Evolutionary conservation across 2,888 invertebrate genomes (phyloP), one percentile per base, ranked within the genome.

Genomic region (Morpho achilles): DNA sequence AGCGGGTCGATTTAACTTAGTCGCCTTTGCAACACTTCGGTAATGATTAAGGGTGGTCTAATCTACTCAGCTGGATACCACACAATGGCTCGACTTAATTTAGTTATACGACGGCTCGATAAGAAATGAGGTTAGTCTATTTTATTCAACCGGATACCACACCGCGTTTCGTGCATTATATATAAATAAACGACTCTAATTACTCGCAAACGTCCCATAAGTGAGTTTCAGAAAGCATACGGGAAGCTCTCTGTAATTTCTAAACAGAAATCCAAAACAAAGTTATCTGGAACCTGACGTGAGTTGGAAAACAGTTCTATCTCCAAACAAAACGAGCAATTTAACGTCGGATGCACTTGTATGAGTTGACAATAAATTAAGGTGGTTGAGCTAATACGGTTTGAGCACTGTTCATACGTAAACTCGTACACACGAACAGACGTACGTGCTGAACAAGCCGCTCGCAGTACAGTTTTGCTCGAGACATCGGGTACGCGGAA

Each of bases 291-390:
- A 40, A 43, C 16, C 23, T 45, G 46, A 50, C 40, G 39, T 52
- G 39, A 48, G 51, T 53, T 23, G 47, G 53, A 53, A 53, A 58
- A 53, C 57, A 58, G 54, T 48, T 32, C 43, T 8, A 3, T 47
- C 60, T 61, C 52, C 59, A 66, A 69, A 69, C 64, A 64, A 62
- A 64, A 67, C 67, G 64, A 66, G 65, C 68, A 69, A 68, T 71
- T 69, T 69, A 59, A 62, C 61, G 58, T 57, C 45, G 58, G 55
- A 65, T 65, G 66, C 65, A 67, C 62, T 65, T 60, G 60, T 63
- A 61, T 61, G 56, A 68, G 64, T 67, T 62, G 62, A 68, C 69
- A 65, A 67, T 70, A 69, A 68, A 69, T 70, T 65, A 70, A 67
- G 66, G 64, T 63, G 62, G 67, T 67, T 66, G 65, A 64, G 66